phyloP scores from a whole-genome alignment of 2,888 invertebrate species.

The Teleiodes luculella region DNA sequence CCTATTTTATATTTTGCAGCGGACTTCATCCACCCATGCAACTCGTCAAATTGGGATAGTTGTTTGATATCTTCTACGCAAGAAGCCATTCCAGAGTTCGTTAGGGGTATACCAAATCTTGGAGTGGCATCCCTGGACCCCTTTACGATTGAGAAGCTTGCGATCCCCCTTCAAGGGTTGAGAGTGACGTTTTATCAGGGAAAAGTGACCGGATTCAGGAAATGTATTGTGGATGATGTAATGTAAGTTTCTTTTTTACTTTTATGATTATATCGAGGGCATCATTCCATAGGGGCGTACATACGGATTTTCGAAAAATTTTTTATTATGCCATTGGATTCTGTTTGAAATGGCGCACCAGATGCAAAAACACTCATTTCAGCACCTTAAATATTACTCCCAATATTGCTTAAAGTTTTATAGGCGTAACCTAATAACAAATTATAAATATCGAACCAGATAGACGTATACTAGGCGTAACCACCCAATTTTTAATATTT shows the following conservation, averaged over 20 bases:
- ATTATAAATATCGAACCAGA: too few relatives aligned
- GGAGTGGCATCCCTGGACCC: conserved; percentile 55
- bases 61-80: conserved; percentile 60
- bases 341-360: too few relatives aligned
- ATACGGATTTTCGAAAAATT: too few relatives aligned
- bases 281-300: too few relatives aligned
- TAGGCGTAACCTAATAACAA: too few relatives aligned
- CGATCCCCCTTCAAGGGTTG: conserved; percentile 56
- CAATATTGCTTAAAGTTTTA: too few relatives aligned
- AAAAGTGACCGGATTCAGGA: conserved; percentile 60
- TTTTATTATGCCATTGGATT: too few relatives aligned
- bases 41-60: conserved; percentile 42
- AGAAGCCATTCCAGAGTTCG: conserved; percentile 59
- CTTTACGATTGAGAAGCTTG: conserved; percentile 57
- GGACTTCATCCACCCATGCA: conserved; percentile 64
- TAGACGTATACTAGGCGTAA: too few relatives aligned
- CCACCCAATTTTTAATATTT: too few relatives aligned
- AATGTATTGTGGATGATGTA: conserved; percentile 60
- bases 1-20: conserved; percentile 41
- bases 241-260: conserved; percentile 47
- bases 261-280: too few relatives aligned
- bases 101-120: conserved; percentile 57
- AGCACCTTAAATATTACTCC: too few relatives aligned
- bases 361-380: too few relatives aligned
- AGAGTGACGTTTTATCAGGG: conserved; percentile 65